These are phyloP conservation scores for Pomatorhinus ruficollis DNA, from an alignment of 2,113 vertebrate genomes.

Conservation along the genomic window DNA sequence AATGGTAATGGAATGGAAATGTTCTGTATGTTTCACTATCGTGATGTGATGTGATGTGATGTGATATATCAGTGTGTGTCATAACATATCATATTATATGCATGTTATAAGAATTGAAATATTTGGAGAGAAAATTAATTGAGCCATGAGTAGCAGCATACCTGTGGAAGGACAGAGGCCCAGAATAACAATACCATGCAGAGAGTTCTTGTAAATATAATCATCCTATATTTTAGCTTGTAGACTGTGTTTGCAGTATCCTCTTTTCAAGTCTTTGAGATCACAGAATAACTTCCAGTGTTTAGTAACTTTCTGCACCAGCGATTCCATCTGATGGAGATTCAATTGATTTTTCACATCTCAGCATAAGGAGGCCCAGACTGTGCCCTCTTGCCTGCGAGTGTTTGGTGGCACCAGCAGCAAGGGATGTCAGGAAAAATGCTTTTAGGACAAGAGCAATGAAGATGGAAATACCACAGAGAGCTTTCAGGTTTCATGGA, in stretches of 20 bases:
- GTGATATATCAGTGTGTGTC: not conserved
- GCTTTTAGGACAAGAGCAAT: slow-evolving; percentile 36
- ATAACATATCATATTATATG: not conserved
- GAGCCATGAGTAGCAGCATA: not conserved
- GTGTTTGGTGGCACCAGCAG: not conserved
- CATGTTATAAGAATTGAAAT: not conserved
- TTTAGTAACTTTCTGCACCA: slow-evolving; percentile 50
- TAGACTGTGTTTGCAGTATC: not conserved
- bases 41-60: not conserved
- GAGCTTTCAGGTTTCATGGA: not conserved
- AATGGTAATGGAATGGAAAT: not conserved
- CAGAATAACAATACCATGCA: not conserved
- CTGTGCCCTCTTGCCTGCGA: slow-evolving; percentile 19
- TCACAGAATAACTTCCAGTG: not conserved
- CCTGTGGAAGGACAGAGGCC: not conserved
- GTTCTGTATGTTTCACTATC: not conserved
- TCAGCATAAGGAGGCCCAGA: not conserved
- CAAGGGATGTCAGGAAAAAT: slow-evolving; percentile 25
- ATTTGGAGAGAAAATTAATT: not conserved
- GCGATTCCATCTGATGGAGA: slow-evolving; percentile 17
- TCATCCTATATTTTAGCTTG: not conserved
- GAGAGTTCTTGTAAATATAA: not conserved
- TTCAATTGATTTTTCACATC: slow-evolving; percentile 52
- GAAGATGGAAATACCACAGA: not conserved
- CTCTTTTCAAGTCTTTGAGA: not conserved